Evolutionary conservation across 2,888 invertebrate genomes (phyloP).

Genomic region (Drepana falcataria): DNA sequence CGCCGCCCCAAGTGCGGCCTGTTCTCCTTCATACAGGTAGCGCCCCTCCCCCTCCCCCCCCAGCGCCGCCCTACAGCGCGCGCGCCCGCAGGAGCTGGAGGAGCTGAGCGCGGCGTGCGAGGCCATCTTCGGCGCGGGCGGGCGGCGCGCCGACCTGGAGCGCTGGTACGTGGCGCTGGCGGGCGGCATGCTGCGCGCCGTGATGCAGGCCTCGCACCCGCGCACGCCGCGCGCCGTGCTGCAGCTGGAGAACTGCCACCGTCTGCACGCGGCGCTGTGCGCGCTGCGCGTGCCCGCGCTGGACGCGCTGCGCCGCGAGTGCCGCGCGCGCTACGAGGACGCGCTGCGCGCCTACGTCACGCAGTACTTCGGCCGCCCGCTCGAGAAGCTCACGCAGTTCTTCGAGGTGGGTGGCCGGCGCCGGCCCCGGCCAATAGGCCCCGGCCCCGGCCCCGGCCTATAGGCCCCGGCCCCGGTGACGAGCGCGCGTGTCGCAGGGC

Average conservation of each 20-base stretch:
- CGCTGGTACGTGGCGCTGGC: constrained; percentile 92
- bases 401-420: constrained; percentile 82
- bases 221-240: constrained; percentile 86
- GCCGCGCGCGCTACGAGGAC: constrained; percentile 93
- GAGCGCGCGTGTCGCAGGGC: constrained; percentile 64
- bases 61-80: neutral
- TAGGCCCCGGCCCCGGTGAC: no score
- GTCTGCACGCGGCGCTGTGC: constrained; percentile 90
- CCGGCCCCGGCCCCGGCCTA: no score
- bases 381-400: constrained; percentile 85
- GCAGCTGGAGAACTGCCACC: constrained; percentile 92
- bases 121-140: constrained; percentile 90
- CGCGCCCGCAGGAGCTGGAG: constrained; percentile 83
- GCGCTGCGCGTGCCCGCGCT: constrained; percentile 93
- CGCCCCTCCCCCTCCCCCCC: neutral
- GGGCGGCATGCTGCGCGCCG: constrained; percentile 90
- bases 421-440: neutral
- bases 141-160: constrained; percentile 92
- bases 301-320: constrained; percentile 92
- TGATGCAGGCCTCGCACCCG: constrained; percentile 89
- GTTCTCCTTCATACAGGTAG: constrained; percentile 86
- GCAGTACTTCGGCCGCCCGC: constrained; percentile 91
- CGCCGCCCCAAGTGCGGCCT: constrained; percentile 88
- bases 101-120: constrained; percentile 93
- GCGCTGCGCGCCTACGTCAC: constrained; percentile 94